Conservation (phyloP, 2,113 vertebrate genomes). For the Ifrita kowaldi region DNA sequence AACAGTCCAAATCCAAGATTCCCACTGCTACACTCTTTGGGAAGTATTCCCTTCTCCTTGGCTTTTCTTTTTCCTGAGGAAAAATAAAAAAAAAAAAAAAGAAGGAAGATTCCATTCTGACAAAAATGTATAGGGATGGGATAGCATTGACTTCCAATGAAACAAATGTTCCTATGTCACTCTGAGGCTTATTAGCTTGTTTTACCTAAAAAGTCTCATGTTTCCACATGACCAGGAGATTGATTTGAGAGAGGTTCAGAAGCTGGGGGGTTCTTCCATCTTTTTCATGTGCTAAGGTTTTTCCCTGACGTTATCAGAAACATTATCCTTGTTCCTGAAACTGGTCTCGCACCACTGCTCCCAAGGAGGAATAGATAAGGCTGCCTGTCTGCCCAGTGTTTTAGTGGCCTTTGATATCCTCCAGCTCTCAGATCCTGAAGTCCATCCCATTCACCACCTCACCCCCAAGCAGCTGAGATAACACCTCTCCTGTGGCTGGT, state of each 20-base stretch:
- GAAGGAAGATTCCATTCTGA: background rate
- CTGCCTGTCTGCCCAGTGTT: background rate
- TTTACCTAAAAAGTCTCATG: background rate
- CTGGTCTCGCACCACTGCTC: rapidly evolving
- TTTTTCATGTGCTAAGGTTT: background rate
- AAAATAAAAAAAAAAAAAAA: background rate
- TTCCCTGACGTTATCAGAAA: background rate
- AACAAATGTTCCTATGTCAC: background rate
- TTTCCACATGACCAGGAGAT: background rate
- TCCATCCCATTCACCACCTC: background rate
- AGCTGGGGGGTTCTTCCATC: rapidly evolving
- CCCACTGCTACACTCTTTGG: background rate
- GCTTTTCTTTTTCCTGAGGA: background rate
- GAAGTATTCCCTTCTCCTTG: background rate
- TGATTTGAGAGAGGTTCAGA: background rate
- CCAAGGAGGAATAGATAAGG: background rate
- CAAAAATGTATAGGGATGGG: background rate
- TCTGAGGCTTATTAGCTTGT: background rate
- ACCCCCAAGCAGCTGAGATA: background rate
- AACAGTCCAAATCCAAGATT: background rate
- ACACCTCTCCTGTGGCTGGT: background rate
- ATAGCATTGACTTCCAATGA: background rate
- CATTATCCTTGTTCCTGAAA: background rate
- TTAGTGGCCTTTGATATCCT: background rate
- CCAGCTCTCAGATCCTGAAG: background rate